A percentile compares a stretch with the other conserved stretches of the same genome.
These are phyloP conservation scores for Prietella phreatophila DNA, from an alignment of 2,113 vertebrate species.

Conservation along the genomic window DNA sequence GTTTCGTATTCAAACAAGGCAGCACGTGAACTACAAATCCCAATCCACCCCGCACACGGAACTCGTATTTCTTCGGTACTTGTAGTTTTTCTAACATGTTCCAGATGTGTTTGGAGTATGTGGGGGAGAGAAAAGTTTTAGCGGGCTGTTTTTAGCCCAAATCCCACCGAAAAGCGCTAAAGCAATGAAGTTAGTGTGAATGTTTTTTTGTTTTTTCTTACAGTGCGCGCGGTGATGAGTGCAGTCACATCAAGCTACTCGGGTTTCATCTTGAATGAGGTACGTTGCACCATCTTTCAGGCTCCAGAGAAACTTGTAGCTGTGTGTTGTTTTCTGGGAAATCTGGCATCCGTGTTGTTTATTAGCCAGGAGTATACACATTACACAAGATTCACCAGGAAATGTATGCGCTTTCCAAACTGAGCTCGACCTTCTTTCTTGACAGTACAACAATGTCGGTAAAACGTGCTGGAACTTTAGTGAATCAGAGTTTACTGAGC, in stretches of 20 bases:
- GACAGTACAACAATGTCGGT: background rate
- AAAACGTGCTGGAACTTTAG: background rate
- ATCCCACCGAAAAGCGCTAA: background rate
- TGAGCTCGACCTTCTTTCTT: background rate
- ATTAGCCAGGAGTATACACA: background rate
- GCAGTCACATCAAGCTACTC: constrained; percentile 34
- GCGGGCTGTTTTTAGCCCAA: background rate
- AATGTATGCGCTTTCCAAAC: background rate
- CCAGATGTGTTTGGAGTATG: constrained; percentile 53
- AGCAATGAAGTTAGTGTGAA: background rate
- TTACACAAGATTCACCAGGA: background rate
- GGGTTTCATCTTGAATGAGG: constrained; percentile 61
- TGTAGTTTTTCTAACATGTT: constrained; percentile 26
- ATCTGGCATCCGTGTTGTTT: background rate
- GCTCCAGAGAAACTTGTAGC: background rate
- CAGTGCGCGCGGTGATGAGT: background rate
- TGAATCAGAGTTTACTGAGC: constrained; percentile 15
- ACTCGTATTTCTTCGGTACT: background rate
- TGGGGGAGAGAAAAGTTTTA: constrained; percentile 55
- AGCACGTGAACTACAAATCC: constrained; percentile 53
- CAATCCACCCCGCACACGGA: background rate
- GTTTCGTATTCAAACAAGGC: no score
- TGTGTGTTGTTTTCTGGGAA: constrained; percentile 2
- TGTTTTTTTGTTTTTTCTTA: background rate
- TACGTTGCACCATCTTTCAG: constrained; percentile 68